phyloP scores from a whole-genome alignment of 2,888 invertebrate species.

The Cerceris ruficornis region DNA sequence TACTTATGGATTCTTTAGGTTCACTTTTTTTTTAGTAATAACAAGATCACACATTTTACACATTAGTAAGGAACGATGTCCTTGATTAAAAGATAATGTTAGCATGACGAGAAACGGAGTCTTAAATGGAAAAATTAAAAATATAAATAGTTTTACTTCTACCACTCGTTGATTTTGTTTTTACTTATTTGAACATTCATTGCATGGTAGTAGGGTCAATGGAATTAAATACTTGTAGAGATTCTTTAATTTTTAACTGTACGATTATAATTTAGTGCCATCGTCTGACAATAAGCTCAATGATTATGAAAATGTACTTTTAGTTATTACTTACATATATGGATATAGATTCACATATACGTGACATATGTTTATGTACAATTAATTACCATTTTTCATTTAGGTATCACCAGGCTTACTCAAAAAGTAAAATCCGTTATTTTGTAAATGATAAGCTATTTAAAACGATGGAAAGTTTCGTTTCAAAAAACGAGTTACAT shows the following conservation, averaged over 20 bases:
- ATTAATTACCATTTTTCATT: not conserved
- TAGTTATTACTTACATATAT: constrained; percentile 12
- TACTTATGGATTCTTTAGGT: too few species aligned
- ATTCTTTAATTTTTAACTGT: constrained; percentile 13
- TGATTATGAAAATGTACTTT: constrained; percentile 31
- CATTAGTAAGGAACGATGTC: not conserved
- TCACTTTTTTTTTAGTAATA: too few species aligned
- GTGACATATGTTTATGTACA: not conserved
- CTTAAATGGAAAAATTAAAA: not conserved
- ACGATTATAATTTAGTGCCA: constrained; percentile 56
- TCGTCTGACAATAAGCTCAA: constrained; percentile 52
- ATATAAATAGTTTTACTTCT: constrained; percentile 30
- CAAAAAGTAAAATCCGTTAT: not conserved
- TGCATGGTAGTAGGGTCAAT: constrained; percentile 2
- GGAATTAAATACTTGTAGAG: constrained; percentile 18
- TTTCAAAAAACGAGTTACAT: not conserved
- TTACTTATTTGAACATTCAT: constrained; percentile 26
- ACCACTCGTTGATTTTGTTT: constrained; percentile 28
- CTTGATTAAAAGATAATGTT: constrained; percentile 33
- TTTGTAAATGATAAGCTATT: too few species aligned
- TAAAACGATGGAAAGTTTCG: too few species aligned
- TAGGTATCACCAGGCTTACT: not conserved
- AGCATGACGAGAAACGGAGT: constrained; percentile 20
- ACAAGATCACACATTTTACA: too few species aligned
- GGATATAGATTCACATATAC: not conserved